phyloP scores from a whole-genome alignment of 2,113 vertebrate genomes.

The Neodontobutis hainanensis region DNA sequence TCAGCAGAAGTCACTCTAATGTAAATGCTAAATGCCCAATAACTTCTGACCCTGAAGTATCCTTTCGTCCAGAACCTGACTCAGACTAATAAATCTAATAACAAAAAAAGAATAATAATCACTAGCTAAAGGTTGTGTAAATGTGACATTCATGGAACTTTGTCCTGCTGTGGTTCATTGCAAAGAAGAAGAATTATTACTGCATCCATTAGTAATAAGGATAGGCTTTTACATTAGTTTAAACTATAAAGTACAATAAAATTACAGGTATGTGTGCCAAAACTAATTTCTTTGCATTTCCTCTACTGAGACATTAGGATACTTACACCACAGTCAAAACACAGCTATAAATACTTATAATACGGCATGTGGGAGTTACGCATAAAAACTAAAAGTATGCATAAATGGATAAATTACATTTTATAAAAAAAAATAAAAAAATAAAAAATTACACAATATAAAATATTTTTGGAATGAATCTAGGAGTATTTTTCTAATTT shows the following conservation, averaged over 20 bases:
- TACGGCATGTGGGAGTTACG: too few relatives aligned
- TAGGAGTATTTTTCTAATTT: too few relatives aligned
- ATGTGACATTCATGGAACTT: conserved; percentile 46
- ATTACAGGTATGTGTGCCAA: conserved; percentile 26
- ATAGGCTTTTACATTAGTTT: conserved; percentile 32
- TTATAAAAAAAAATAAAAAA: too few relatives aligned
- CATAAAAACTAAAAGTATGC: too few relatives aligned
- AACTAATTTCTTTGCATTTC: conserved; percentile 29
- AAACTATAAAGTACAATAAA: conserved; percentile 21
- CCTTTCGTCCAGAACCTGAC: conserved; percentile 23
- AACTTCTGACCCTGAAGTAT: conserved; percentile 12
- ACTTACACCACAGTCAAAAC: conserved; percentile 33
- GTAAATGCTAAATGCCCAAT: neutral
- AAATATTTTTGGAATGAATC: too few relatives aligned
- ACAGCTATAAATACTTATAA: conserved; percentile 41
- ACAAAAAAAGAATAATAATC: conserved; percentile 23
- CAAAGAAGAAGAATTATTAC: neutral
- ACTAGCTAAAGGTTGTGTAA: conserved; percentile 22
- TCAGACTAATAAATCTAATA: conserved; percentile 49
- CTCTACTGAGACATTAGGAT: conserved; percentile 8
- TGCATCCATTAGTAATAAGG: conserved; percentile 33
- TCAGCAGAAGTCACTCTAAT: neutral
- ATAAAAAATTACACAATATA: too few relatives aligned
- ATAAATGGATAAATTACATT: too few relatives aligned
- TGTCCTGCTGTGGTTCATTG: conserved; percentile 7